Conservation (phyloP, 2,113 vertebrate genomes). For the Aleadryas rufinucha region DNA sequence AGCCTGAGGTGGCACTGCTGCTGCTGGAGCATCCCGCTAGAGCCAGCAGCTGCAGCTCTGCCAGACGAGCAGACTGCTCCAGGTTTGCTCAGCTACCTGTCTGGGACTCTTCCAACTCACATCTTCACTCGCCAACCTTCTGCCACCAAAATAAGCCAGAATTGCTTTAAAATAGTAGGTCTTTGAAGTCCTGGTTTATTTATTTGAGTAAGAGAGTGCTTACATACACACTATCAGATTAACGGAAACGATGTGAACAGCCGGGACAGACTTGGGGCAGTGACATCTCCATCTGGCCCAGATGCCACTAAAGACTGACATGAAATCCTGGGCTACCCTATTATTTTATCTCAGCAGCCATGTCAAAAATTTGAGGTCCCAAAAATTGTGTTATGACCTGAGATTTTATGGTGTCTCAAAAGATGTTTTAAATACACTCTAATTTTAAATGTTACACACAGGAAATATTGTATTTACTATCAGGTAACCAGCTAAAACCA, state of each 20-base stretch:
- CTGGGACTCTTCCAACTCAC: background rate
- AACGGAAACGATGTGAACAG: background rate
- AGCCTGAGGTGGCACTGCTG: background rate
- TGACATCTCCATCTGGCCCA: background rate
- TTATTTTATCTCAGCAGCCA: background rate
- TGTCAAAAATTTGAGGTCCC: background rate
- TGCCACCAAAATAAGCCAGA: background rate
- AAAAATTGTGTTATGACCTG: background rate
- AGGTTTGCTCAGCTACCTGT: background rate
- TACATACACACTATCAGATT: accelerated
- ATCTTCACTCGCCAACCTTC: background rate
- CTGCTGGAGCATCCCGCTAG: background rate
- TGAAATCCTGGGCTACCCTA: background rate
- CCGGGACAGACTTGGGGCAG: background rate
- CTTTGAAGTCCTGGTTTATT: background rate
- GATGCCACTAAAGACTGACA: background rate
- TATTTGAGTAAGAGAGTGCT: background rate
- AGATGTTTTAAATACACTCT: background rate
- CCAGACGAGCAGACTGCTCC: background rate
- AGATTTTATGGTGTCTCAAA: background rate
- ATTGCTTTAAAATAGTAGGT: background rate
- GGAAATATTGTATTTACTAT: background rate
- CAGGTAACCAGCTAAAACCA: background rate
- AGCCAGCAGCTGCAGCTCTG: background rate
- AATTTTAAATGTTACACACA: background rate